These are phyloP conservation scores for Punctoribates punctum DNA, from an alignment of 2,888 invertebrate species.

Conservation along the genomic window DNA sequence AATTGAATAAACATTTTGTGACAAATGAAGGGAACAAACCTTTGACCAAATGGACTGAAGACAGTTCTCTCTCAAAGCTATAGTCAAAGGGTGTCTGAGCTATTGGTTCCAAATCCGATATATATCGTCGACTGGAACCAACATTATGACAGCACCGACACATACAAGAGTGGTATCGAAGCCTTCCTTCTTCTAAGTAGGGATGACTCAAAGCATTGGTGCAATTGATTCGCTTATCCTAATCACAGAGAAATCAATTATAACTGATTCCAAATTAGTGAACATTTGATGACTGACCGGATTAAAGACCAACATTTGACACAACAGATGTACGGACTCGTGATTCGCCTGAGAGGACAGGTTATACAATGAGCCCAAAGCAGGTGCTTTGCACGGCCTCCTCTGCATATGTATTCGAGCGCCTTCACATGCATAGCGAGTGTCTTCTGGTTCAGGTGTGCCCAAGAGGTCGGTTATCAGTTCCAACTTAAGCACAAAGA, in stretches of 20 bases:
- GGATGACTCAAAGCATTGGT: constrained; percentile 94
- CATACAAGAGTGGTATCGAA: constrained; percentile 99
- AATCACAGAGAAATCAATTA: neutral
- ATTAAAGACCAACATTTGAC: constrained; percentile 97
- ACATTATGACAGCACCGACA: constrained; percentile 91
- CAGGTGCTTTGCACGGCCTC: constrained; percentile 80
- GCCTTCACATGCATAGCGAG: constrained; percentile 94
- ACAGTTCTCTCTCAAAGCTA: constrained; percentile 91
- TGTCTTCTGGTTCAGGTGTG: constrained; percentile 90
- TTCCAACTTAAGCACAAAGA: constrained; percentile 68
- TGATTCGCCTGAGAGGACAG: constrained; percentile 89
- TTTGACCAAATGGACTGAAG: constrained; percentile 89
- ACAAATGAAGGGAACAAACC: constrained; percentile 60
- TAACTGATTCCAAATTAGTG: neutral
- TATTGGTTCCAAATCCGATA: constrained; percentile 83
- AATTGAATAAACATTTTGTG: neutral
- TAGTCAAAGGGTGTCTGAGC: constrained; percentile 90
- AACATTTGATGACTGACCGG: constrained; percentile 67
- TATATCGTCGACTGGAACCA: constrained; percentile 73
- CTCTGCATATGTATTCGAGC: constrained; percentile 86
- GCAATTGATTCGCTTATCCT: constrained; percentile 91
- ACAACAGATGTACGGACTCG: constrained; percentile 94
- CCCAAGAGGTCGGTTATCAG: constrained; percentile 95
- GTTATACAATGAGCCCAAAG: constrained; percentile 82
- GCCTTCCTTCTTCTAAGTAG: constrained; percentile 93